Conservation (phyloP, 2,888 invertebrate genomes). For the Cantharis rufa region DNA sequence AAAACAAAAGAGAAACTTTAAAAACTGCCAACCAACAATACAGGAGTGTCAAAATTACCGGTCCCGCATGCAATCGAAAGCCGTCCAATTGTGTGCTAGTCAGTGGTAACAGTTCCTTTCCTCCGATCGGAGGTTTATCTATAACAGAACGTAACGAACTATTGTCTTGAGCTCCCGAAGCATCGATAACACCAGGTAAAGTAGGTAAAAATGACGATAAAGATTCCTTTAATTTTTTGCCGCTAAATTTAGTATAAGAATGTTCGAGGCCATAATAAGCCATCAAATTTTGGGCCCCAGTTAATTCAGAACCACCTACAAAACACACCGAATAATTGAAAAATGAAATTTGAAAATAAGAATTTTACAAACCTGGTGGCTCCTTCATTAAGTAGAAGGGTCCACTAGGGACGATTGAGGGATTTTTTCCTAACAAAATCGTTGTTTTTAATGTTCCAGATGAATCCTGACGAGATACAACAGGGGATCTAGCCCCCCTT, state of each 20-base stretch:
- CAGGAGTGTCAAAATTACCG: slow-evolving; percentile 55
- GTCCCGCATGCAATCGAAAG: slow-evolving; percentile 93
- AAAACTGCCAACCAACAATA: slow-evolving; percentile 26
- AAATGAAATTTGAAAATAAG: slow-evolving; percentile 5
- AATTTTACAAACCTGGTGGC: slow-evolving; percentile 72
- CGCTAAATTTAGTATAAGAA: slow-evolving; percentile 97
- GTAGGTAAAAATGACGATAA: slow-evolving; percentile 93
- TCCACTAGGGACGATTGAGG: slow-evolving; percentile 95
- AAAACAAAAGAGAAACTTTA: slow-evolving; percentile 36
- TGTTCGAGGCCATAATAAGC: slow-evolving; percentile 95
- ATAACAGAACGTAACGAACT: slow-evolving; percentile 92
- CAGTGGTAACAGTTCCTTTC: slow-evolving; percentile 85
- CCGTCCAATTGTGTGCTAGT: slow-evolving; percentile 89
- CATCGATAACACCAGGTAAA: slow-evolving; percentile 93
- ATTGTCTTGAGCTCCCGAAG: slow-evolving; percentile 83
- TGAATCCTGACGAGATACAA: slow-evolving; percentile 94
- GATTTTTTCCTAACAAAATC: slow-evolving; percentile 95
- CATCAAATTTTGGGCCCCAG: slow-evolving; percentile 97
- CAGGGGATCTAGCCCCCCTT: slow-evolving; percentile 91
- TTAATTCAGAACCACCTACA: slow-evolving; percentile 86
- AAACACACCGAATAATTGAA: slow-evolving; percentile 19
- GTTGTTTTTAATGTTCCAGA: slow-evolving; percentile 97
- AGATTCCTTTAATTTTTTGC: slow-evolving; percentile 93
- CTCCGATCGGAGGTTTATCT: slow-evolving; percentile 92
- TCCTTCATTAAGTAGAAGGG: slow-evolving; percentile 98